Evolutionary conservation across 2,113 vertebrate genomes (phyloP).

Genomic region (Ceuthmochares aereus): DNA sequence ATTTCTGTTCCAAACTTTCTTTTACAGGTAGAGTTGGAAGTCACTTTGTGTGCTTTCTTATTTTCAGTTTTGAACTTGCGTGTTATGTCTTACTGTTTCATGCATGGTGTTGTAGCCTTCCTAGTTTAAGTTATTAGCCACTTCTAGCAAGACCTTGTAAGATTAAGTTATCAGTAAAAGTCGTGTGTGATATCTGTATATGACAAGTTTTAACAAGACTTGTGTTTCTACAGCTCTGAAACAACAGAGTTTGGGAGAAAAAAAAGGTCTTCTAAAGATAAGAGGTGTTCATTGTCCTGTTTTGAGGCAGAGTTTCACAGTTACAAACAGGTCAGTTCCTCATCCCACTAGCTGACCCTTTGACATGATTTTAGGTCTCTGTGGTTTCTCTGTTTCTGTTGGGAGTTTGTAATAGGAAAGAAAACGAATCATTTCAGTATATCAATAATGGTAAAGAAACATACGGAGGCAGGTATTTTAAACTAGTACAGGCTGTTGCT

Average conservation of each 20-base stretch:
- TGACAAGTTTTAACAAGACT: background rate
- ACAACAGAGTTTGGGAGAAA: rapidly evolving
- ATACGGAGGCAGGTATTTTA: background rate
- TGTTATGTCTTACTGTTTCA: background rate
- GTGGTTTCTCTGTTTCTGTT: background rate
- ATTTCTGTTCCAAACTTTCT: background rate
- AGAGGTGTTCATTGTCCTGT: background rate
- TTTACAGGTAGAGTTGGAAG: background rate
- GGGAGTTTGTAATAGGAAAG: background rate
- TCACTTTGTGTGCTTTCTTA: background rate
- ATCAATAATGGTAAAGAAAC: background rate
- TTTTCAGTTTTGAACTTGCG: background rate
- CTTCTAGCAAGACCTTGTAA: background rate
- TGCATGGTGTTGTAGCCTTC: too few relatives aligned
- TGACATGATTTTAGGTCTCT: background rate
- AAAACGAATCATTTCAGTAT: background rate
- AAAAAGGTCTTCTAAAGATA: background rate
- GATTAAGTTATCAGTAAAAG: background rate
- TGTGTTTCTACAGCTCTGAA: background rate
- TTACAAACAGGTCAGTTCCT: background rate
- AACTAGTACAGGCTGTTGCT: background rate
- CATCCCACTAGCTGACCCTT: background rate
- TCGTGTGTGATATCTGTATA: background rate
- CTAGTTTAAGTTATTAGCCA: background rate
- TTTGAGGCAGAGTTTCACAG: background rate